These are phyloP conservation scores for Palythoa grandiflora DNA, from an alignment of 92 coral and sea anemone species.

Conservation along the genomic window DNA sequence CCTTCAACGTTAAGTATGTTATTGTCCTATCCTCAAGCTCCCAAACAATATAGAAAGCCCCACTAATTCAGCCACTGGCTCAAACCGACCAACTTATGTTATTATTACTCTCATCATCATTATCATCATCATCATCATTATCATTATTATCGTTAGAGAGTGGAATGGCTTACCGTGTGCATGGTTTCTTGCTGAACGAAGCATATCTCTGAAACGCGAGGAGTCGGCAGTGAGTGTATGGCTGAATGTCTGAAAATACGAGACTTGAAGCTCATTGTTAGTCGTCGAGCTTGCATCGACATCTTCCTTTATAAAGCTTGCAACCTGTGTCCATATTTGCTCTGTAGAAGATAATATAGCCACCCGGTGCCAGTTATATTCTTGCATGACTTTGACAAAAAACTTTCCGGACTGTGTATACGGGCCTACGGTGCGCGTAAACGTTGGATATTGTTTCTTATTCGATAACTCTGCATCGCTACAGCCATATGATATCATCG, in stretches of 20 bases:
- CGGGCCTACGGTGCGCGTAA: slow-evolving; percentile 80
- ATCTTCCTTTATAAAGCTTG: slow-evolving; percentile 67
- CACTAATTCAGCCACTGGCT: too few relatives aligned
- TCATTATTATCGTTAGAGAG: background rate
- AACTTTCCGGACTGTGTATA: slow-evolving; percentile 67
- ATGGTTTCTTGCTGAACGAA: slow-evolving; percentile 68
- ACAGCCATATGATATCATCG: slow-evolving; percentile 87
- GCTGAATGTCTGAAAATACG: slow-evolving; percentile 73
- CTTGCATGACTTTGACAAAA: slow-evolving; percentile 61
- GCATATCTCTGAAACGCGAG: slow-evolving; percentile 55
- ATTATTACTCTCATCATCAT: too few relatives aligned
- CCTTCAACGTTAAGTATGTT: too few relatives aligned
- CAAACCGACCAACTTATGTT: too few relatives aligned
- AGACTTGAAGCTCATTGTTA: slow-evolving; percentile 45
- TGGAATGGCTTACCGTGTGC: slow-evolving; percentile 73
- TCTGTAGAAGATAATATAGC: slow-evolving; percentile 81
- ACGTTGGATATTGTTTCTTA: slow-evolving; percentile 75
- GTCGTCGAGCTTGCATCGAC: slow-evolving; percentile 36
- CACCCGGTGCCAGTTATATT: slow-evolving; percentile 74
- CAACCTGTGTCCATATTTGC: slow-evolving; percentile 74
- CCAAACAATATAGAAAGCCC: too few relatives aligned
- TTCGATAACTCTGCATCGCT: slow-evolving; percentile 65
- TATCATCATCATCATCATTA: too few relatives aligned
- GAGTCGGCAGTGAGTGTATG: slow-evolving; percentile 58
- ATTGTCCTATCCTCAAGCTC: too few relatives aligned